phyloP scores from a whole-genome alignment of 1,140 invertebrate species.

The Caenorhabditis brenneri region DNA sequence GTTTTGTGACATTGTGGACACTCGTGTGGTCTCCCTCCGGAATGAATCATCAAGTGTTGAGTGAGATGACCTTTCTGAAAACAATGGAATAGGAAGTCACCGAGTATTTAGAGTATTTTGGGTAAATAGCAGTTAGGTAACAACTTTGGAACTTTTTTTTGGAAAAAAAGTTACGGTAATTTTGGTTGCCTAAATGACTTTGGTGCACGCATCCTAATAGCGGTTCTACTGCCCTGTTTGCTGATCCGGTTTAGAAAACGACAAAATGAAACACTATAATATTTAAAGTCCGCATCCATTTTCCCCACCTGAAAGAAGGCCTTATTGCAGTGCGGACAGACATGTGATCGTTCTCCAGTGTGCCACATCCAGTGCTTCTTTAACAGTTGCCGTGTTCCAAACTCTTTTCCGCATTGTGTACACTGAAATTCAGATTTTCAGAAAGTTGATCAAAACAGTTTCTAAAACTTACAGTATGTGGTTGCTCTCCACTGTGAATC shows the following conservation, averaged over 20 bases:
- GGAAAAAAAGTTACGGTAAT: too few species aligned
- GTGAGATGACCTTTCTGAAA: conserved; percentile 71
- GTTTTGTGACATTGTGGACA: conserved; percentile 96
- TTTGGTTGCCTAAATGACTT: too few species aligned
- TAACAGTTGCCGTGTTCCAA: conserved; percentile 92
- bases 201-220: too few species aligned
- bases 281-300: too few species aligned
- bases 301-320: conserved; percentile 66
- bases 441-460: background rate
- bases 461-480: conserved; percentile 78
- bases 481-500: conserved; percentile 90
- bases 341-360: conserved; percentile 74
- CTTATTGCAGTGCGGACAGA: conserved; percentile 65
- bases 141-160: too few species aligned
- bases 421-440: conserved; percentile 74
- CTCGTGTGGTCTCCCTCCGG: conserved; percentile 83
- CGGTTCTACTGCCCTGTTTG: too few species aligned
- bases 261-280: too few species aligned
- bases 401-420: conserved; percentile 92
- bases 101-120: conserved; percentile 37
- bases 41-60: conserved; percentile 70
- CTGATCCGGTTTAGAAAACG: too few species aligned
- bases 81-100: conserved; percentile 23
- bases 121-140: too few species aligned
- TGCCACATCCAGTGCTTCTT: conserved; percentile 98